Percentiles rank a stretch among this genome's conserved stretches.
These are phyloP conservation scores for Centropus bengalensis DNA, from an alignment of 2,113 vertebrate genomes.

Conservation along the genomic window DNA sequence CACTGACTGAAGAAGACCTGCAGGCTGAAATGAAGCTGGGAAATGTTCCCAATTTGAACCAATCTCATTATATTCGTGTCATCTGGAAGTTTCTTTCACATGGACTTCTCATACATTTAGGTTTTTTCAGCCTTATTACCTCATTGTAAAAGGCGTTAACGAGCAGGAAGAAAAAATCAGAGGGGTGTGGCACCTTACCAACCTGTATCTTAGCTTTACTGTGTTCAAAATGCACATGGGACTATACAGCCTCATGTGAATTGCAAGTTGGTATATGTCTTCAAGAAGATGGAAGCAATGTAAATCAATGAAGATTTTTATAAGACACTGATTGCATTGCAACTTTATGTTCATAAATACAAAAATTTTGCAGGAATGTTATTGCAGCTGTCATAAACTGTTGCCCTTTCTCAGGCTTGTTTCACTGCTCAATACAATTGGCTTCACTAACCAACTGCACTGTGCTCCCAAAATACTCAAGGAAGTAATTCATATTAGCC, in stretches of 20 bases:
- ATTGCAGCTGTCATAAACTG: background rate
- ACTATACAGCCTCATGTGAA: background rate
- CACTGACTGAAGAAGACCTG: background rate
- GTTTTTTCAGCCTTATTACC: background rate
- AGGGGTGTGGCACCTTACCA: background rate
- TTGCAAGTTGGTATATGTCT: background rate
- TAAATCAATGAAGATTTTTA: background rate
- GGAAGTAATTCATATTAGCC: background rate
- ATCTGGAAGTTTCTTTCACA: background rate
- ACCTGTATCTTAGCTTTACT: background rate
- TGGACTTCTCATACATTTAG: background rate
- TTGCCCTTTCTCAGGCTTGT: background rate
- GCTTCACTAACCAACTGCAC: background rate
- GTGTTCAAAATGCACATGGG: background rate
- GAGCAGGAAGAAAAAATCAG: background rate
- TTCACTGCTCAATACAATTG: background rate
- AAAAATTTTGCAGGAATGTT: background rate
- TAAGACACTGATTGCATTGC: background rate
- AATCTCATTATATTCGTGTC: background rate
- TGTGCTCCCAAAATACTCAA: background rate
- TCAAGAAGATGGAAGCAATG: background rate
- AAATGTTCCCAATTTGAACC: slow-evolving; percentile 31
- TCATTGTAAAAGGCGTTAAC: background rate
- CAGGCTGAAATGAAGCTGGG: background rate
- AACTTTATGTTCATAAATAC: background rate